Evolutionary conservation across 2,797 vertebrate species (phyloP).

Genomic region (Chrysocyon brachyurus): DNA sequence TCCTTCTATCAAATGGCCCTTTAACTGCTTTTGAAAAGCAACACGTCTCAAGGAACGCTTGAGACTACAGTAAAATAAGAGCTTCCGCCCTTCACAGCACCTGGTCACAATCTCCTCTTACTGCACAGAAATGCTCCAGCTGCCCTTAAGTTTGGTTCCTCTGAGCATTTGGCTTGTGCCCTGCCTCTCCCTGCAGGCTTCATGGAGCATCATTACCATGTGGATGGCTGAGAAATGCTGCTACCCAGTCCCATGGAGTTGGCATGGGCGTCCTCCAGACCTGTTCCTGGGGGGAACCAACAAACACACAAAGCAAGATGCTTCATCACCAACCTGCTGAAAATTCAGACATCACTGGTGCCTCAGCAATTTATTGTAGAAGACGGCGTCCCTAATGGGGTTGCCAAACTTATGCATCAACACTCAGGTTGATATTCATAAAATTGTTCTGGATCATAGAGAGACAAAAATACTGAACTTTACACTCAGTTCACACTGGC

Average conservation of each 20-base stretch:
- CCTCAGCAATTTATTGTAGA: neutral
- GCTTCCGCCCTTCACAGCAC: conserved; percentile 86
- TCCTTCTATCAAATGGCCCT: conserved; percentile 83
- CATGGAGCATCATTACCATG: neutral
- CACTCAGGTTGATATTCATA: neutral
- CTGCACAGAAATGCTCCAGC: conserved; percentile 79
- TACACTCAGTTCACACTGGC: neutral
- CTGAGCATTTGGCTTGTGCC: conserved; percentile 26
- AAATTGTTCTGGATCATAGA: neutral
- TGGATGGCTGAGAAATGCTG: neutral
- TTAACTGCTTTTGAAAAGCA: conserved; percentile 86
- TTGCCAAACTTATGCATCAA: no score
- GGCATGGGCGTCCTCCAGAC: neutral
- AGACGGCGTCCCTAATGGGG: neutral
- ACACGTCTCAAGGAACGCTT: conserved; percentile 81
- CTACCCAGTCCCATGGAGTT: neutral
- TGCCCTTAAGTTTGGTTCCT: conserved; percentile 67
- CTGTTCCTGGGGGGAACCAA: neutral
- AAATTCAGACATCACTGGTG: neutral
- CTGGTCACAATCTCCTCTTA: conserved; percentile 84
- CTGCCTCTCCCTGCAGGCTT: conserved; percentile 38
- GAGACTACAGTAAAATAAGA: conserved; percentile 85
- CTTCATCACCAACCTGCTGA: neutral
- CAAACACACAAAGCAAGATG: neutral
- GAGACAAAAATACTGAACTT: neutral